Percentiles rank a stretch among this genome's conserved stretches.
Conservation (phyloP, 2,888 invertebrate genomes). For the Athalia cordata region DNA sequence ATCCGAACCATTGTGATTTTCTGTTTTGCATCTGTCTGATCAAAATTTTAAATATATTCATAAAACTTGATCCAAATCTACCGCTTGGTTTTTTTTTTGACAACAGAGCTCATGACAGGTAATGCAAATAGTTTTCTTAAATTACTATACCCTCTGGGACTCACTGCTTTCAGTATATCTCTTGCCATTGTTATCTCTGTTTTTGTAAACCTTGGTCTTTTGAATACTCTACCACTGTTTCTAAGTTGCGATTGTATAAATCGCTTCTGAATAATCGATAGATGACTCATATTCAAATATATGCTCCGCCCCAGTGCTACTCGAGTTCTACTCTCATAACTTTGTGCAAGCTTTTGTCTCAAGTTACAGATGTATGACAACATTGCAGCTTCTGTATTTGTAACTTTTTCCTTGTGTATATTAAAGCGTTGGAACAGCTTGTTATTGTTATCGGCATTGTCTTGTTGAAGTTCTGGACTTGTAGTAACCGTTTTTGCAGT, state of each 20-base stretch:
- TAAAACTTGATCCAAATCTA: neutral
- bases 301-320: constrained; percentile 18
- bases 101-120: constrained; percentile 22
- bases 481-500: neutral
- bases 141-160: constrained; percentile 44
- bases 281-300: constrained; percentile 19
- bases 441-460: neutral
- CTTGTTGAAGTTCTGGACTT: neutral
- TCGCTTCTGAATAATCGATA: constrained; percentile 39
- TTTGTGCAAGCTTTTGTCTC: constrained; percentile 31
- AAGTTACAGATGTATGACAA: constrained; percentile 38
- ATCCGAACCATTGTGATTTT: constrained; percentile 6
- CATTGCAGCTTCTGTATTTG: constrained; percentile 40
- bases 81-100: constrained; percentile 14
- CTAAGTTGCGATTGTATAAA: constrained; percentile 43
- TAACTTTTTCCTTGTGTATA: constrained; percentile 32
- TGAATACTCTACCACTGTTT: constrained; percentile 26
- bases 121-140: constrained; percentile 45
- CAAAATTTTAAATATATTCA: neutral
- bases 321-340: constrained; percentile 27
- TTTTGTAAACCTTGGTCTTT: constrained; percentile 35
- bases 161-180: constrained; percentile 41
- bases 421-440: constrained; percentile 33
- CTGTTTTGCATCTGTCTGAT: neutral
- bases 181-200: constrained; percentile 33